phyloP scores from a whole-genome alignment of 2,888 invertebrate species.

The Calameuta pallipes region DNA sequence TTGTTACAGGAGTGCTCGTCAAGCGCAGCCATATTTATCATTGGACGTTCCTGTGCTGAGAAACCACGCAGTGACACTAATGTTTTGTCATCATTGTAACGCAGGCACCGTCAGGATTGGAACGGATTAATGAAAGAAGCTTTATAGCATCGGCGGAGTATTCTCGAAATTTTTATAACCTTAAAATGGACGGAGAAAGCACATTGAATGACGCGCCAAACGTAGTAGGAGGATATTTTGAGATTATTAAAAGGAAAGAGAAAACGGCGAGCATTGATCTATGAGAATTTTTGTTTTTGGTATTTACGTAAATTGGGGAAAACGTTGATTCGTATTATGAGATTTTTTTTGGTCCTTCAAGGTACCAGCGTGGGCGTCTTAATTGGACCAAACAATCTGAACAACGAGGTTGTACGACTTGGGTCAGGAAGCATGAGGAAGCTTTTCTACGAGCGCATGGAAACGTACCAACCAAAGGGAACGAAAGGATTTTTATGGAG shows the following conservation, averaged over 20 bases:
- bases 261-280: background rate
- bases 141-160: background rate
- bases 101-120: background rate
- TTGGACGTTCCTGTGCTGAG: background rate
- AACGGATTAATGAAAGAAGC: slow-evolving; percentile 1
- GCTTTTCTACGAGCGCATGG: background rate
- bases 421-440: background rate
- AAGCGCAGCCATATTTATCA: background rate
- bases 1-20: background rate
- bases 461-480: background rate
- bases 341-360: background rate
- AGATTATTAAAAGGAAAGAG: background rate
- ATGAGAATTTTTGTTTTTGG: background rate
- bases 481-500: no score
- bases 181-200: slow-evolving; percentile 19
- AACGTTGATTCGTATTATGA: background rate
- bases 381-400: background rate
- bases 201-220: background rate
- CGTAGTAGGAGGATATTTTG: background rate
- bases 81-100: background rate
- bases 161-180: background rate
- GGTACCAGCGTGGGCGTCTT: no score
- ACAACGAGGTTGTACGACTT: background rate
- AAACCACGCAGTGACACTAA: background rate
- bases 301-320: background rate